Conservation (phyloP, 2,797 vertebrate genomes). For the Carcharodon carcharias region DNA sequence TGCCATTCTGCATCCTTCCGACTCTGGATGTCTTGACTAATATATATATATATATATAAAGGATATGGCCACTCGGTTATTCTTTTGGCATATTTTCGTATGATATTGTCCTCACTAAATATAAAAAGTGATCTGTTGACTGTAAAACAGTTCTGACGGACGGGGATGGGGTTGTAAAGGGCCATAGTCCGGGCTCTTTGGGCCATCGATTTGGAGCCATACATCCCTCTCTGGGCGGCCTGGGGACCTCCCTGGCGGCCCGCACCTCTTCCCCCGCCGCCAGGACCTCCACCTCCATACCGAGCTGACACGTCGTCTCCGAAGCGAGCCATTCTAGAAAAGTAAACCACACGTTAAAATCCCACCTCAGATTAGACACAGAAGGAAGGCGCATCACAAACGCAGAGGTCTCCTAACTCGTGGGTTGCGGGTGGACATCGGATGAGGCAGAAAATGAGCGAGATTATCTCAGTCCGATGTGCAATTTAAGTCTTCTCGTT, state of each 20-base stretch:
- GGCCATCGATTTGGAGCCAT: slow-evolving; percentile 85
- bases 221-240: slow-evolving; percentile 66
- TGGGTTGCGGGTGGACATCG: not conserved
- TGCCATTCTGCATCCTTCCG: not conserved
- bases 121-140: slow-evolving; percentile 96
- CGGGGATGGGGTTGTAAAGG: slow-evolving; percentile 93
- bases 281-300: slow-evolving; percentile 73
- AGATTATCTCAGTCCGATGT: not conserved
- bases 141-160: slow-evolving; percentile 91
- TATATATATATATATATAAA: slow-evolving; percentile 47
- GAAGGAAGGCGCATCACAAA: slow-evolving; percentile 74
- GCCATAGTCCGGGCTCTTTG: slow-evolving; percentile 95
- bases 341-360: slow-evolving; percentile 62
- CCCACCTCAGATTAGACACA: slow-evolving; percentile 62
- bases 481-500: not conserved
- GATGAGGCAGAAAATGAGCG: slow-evolving; percentile 47
- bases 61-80: slow-evolving; percentile 99
- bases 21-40: not conserved
- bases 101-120: slow-evolving; percentile 95
- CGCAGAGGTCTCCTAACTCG: slow-evolving; percentile 53
- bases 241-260: slow-evolving; percentile 67
- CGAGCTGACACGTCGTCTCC: slow-evolving; percentile 82
- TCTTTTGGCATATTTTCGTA: slow-evolving; percentile 96
- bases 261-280: slow-evolving; percentile 64
- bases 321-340: slow-evolving; percentile 82